phyloP scores from a whole-genome alignment of 2,113 vertebrate species.

The Colossoma macropomum region DNA sequence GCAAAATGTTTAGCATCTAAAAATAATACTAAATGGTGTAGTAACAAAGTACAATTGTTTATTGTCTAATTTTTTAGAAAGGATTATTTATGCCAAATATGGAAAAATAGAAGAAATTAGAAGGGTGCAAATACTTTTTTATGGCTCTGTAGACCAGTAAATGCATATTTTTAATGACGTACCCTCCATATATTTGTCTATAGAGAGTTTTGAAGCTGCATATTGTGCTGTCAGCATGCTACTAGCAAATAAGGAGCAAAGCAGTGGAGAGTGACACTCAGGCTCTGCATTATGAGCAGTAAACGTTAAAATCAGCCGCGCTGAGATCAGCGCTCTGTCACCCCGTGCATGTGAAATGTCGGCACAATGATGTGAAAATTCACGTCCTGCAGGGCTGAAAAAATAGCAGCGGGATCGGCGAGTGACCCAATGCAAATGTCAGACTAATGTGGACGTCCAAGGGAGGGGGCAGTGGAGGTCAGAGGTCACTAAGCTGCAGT shows the following conservation, averaged over 20 bases:
- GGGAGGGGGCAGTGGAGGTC: not conserved
- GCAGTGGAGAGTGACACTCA: not conserved
- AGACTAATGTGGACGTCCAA: not conserved
- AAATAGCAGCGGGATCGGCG: constrained; percentile 16
- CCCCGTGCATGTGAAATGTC: constrained; percentile 1
- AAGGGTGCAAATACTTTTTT: too few species aligned
- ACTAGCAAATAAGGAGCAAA: constrained; percentile 27
- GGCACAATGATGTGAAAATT: constrained; percentile 28
- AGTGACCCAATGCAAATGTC: constrained; percentile 38
- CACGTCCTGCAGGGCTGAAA: not conserved
- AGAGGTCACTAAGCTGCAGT: constrained; percentile 2
- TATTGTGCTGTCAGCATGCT: constrained; percentile 5
- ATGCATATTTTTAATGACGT: not conserved
- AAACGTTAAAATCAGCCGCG: constrained; percentile 8
- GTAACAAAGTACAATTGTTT: too few species aligned
- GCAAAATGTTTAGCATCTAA: too few species aligned
- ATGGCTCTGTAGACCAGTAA: too few species aligned
- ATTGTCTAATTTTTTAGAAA: too few species aligned
- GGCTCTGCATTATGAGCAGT: constrained; percentile 22
- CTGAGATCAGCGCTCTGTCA: not conserved
- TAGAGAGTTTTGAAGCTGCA: not conserved
- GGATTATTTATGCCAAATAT: too few species aligned
- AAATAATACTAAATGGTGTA: too few species aligned
- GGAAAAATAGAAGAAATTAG: too few species aligned
- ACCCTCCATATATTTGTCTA: not conserved